Conservation (phyloP, 2,113 vertebrate species). For the Zingel zingel region DNA sequence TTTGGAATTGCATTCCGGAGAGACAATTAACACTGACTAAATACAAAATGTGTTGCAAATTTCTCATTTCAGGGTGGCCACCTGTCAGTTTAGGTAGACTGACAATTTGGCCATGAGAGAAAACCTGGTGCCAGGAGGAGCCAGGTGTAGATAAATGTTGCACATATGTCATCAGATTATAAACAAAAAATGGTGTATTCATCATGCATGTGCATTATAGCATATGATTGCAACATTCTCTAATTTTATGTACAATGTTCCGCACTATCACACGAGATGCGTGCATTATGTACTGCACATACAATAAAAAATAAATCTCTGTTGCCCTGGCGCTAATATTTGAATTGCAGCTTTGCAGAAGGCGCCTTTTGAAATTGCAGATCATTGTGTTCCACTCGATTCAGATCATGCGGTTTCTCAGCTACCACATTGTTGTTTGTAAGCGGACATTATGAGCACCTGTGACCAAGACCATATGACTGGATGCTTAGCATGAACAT, state of each 20-base stretch:
- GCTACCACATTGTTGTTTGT: conserved; percentile 59
- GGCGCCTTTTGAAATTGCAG: conserved; percentile 45
- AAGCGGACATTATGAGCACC: conserved; percentile 59
- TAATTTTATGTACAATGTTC: conserved; percentile 23
- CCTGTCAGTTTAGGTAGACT: conserved; percentile 72
- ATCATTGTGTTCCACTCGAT: conserved; percentile 42
- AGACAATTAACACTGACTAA: conserved; percentile 61
- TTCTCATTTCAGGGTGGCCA: conserved; percentile 70
- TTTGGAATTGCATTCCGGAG: conserved; percentile 44
- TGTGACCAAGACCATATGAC: conserved; percentile 46
- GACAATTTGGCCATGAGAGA: conserved; percentile 59
- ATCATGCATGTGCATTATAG: conserved; percentile 18
- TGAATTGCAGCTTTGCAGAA: conserved; percentile 34
- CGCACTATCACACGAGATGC: background rate
- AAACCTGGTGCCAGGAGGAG: conserved; percentile 55
- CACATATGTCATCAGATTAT: conserved; percentile 70
- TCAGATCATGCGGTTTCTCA: conserved; percentile 59
- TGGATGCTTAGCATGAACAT: conserved; percentile 19
- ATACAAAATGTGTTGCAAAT: conserved; percentile 70
- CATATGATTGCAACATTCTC: conserved; percentile 16
- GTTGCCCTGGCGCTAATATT: conserved; percentile 27
- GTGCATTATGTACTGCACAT: background rate
- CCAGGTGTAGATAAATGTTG: conserved; percentile 72
- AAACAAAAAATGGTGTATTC: conserved; percentile 40
- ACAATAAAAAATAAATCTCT: conserved; percentile 21